Evolutionary conservation across 2,113 vertebrate genomes (phyloP).

Genomic region (Gobius niger): DNA sequence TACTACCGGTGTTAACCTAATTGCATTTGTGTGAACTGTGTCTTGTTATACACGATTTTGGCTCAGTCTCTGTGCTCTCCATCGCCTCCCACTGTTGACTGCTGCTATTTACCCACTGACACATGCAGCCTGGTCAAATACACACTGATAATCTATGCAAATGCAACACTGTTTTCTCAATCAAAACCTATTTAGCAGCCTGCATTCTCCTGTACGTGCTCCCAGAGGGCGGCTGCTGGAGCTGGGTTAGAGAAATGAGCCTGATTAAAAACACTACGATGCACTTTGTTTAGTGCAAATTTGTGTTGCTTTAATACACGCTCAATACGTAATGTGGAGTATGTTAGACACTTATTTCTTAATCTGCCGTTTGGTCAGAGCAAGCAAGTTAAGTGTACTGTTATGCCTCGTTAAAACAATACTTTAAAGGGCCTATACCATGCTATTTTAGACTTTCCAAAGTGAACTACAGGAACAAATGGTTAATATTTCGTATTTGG

Average conservation of each 20-base stretch:
- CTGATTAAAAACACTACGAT: constrained; percentile 64
- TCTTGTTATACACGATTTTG: constrained; percentile 21
- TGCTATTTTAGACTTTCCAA: too few species aligned
- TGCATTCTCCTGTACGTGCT: constrained; percentile 47
- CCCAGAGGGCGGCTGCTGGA: constrained; percentile 46
- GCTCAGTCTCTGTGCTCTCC: background rate
- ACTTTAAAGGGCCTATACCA: background rate
- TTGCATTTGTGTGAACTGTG: constrained; percentile 23
- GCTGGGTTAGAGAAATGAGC: constrained; percentile 48
- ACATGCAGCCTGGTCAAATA: constrained; percentile 73
- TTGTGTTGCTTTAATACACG: constrained; percentile 50
- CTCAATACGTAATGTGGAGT: constrained; percentile 7
- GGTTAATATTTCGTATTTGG: too few species aligned
- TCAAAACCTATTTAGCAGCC: constrained; percentile 65
- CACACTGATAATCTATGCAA: constrained; percentile 66
- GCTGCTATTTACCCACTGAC: constrained; percentile 57
- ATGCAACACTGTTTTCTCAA: constrained; percentile 60
- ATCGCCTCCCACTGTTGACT: constrained; percentile 42
- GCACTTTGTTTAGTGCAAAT: constrained; percentile 53
- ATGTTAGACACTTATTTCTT: constrained; percentile 18
- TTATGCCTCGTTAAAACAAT: background rate
- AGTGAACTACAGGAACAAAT: too few species aligned
- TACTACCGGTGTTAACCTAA: constrained; percentile 36
- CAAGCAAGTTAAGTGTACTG: background rate
- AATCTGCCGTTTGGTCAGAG: constrained; percentile 8